Evolutionary conservation across 2,113 vertebrate genomes (phyloP), one percentile per base, ranked within the genome.

Genomic region (Eretmochelys imbricata): DNA sequence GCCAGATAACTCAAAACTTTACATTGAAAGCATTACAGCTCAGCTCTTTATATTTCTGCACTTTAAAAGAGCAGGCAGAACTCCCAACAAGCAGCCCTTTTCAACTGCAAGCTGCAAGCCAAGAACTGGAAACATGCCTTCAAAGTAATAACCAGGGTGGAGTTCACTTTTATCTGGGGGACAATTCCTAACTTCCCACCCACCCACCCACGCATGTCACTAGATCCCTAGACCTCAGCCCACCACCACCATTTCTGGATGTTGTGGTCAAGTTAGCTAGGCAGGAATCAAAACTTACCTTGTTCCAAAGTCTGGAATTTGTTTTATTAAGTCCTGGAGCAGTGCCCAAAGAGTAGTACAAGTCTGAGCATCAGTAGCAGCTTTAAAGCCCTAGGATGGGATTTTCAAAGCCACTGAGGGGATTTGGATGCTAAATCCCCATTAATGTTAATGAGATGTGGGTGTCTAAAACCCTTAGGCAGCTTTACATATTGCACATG

Each of bases 11-110:
- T 20, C 4, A 80, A 22, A 53, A 82, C 65, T 85, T 85, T 51
- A 88, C 25, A 84, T 29, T 92, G 59, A 80, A 54, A 0, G 2
- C 80, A 85, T 10, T 20, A 84, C 96, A 24, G 20, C 78, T 91
- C 80, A 3, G 1, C 75, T 48, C 75, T 72, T 38, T 72, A 59
- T 72, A 72, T 38, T 72, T 38, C n/a, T 27, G 84, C 90, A 53
- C 90, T 82, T 84, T 25, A 72, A 5, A 78, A 50, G 7, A 62
- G 5, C 10, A 82, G 82, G 80, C 24, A 85, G 78, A 90, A 92
- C 89, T 86, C 65, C 55, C 86, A 10, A n/a, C 75, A 76, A 65
- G 46, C 46, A 96, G 83, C 42, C 90, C 84, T 92, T 88, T 88
- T 57, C 83, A 86, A n/a, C 46, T 3, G 20, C 53, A 82, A 0